Conservation (phyloP, 1,140 invertebrate genomes). For the Bombus superbus region DNA sequence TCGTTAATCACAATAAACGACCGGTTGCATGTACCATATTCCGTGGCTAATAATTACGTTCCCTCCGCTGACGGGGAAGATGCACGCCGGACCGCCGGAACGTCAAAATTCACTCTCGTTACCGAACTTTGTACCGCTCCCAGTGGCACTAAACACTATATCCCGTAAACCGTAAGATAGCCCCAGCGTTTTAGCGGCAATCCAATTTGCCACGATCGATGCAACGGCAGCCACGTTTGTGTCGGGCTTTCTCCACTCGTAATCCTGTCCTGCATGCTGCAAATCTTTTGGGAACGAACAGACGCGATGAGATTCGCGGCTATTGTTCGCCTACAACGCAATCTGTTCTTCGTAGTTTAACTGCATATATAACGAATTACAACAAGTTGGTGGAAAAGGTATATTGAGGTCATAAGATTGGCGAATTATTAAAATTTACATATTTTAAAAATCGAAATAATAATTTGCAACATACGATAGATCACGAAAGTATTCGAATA, state of each 20-base stretch:
- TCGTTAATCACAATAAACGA: conserved; percentile 23
- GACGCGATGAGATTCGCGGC: neutral
- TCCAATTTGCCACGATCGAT: conserved; percentile 66
- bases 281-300: conserved; percentile 21
- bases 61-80: neutral
- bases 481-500: too few species aligned
- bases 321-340: neutral
- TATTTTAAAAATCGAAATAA: too few species aligned
- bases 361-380: neutral
- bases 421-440: too few species aligned
- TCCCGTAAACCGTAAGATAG: conserved; percentile 43
- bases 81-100: neutral
- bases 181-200: conserved; percentile 57
- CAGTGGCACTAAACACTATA: conserved; percentile 52
- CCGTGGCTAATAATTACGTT: conserved; percentile 19
- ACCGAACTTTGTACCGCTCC: conserved; percentile 45
- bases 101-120: conserved; percentile 56
- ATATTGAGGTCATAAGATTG: too few species aligned
- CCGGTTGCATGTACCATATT: conserved; percentile 35
- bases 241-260: neutral
- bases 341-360: neutral
- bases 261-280: conserved; percentile 9
- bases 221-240: conserved; percentile 35
- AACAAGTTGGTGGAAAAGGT: too few species aligned
- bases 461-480: too few species aligned